Evolutionary conservation across 2,888 invertebrate species (phyloP), one percentile per base, ranked within the genome.

Genomic region (Aphodius granarius): DNA sequence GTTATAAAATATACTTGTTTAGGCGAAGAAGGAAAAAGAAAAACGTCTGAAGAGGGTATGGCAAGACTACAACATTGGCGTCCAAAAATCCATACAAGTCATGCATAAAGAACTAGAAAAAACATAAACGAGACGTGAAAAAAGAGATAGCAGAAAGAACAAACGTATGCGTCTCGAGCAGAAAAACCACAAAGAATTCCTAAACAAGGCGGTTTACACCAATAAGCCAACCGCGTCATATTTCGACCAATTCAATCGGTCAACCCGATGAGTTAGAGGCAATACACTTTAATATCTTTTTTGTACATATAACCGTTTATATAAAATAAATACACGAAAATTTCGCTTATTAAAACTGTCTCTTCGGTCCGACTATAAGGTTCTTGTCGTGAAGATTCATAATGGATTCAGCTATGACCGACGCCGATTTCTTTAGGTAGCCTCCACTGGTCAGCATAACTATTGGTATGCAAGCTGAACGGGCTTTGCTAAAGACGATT

Each of bases 391-490:
- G 89, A 18, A 97, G 88, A 87, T 97, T 97, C 66, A 92, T 86
- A 78, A 97, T 94, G 1, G 97, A 97, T 81, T 94, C 92, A 0
- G 96, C 95, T 75, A 97, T 96, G 79, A 97, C 92, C 78, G 89
- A 88, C 0, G 96, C 96, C 0, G 95, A 94, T 78, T 89, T 89
- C 78, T 91, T 91, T 78, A 94, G 89, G 86, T 97, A 97, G 0
- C 97, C 97, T 0, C 97, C 97, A 82, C 96, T 96, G 0, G 95
- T 94, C 18, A 96, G 86, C 96, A 96, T 96, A 15, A 95, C 92
- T 65, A 96, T 92, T 0, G 96, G 96, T 76, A 95, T 92, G 23
- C 89, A 86, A 17, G 89, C 86, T 5, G 89, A 83, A 66, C 89
- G 89, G 74, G 94, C 94, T 78, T 91, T 91, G 78, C 90, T 88